Conservation (phyloP, 2,113 vertebrate genomes). For the Psammodynastes pulverulentus region DNA sequence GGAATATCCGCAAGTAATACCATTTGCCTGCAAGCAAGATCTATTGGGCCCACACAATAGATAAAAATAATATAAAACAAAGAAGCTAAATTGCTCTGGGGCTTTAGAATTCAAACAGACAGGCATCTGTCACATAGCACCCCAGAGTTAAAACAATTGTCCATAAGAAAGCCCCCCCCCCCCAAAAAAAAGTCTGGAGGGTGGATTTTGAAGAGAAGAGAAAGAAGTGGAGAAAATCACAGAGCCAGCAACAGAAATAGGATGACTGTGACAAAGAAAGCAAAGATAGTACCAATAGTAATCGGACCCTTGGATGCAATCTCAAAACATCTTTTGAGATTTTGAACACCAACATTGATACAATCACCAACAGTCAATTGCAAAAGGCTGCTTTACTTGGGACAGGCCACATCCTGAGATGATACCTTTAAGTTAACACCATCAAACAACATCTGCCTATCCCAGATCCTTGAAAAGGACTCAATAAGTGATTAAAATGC, state of each 20-base stretch:
- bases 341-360: background rate
- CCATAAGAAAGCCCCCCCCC: too few relatives aligned
- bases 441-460: background rate
- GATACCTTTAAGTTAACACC: background rate
- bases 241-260: too few relatives aligned
- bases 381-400: background rate
- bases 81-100: background rate
- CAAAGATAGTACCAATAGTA: background rate
- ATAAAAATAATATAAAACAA: background rate
- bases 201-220: background rate
- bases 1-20: background rate
- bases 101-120: background rate
- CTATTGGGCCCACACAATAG: background rate
- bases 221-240: background rate
- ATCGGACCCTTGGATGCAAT: background rate
- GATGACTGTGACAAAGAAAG: background rate
- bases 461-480: background rate
- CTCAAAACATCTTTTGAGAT: background rate
- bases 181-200: too few relatives aligned
- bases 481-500: background rate
- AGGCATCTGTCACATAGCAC: background rate
- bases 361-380: background rate
- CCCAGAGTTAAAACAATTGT: background rate
- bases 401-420: background rate
- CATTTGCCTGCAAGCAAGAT: background rate